phyloP scores from a whole-genome alignment of 2,113 vertebrate genomes.

The Nothoprocta pentlandii region DNA sequence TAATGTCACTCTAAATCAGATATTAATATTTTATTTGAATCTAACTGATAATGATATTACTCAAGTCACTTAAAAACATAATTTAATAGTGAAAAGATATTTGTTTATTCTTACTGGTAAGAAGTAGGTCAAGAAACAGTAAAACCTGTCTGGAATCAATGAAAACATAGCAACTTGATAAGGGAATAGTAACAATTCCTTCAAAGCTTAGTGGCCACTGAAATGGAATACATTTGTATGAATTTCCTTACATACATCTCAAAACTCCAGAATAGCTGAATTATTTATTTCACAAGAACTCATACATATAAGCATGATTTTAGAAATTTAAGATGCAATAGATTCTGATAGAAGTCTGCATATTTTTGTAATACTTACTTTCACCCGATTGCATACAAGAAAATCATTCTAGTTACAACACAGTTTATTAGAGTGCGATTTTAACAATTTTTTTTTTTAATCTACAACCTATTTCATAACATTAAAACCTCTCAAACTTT shows the following conservation, averaged over 20 bases:
- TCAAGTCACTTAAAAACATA: neutral
- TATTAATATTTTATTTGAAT: no score
- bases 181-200: neutral
- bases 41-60: no score
- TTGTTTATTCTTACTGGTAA: neutral
- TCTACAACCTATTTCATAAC: neutral
- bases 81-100: conserved; percentile 29
- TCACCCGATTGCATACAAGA: conserved; percentile 10
- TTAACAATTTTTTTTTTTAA: neutral
- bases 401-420: conserved; percentile 25
- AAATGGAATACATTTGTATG: neutral
- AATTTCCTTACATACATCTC: neutral
- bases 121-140: neutral
- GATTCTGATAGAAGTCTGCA: neutral
- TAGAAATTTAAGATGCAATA: neutral
- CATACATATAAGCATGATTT: neutral
- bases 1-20: neutral
- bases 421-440: neutral
- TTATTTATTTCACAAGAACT: conserved; percentile 33
- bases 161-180: neutral
- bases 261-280: neutral
- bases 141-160: conserved; percentile 4
- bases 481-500: neutral
- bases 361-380: conserved; percentile 21
- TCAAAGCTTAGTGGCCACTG: neutral